Base-by-base conservation (phyloP, 2,888 invertebrate genomes). In the Temnothorax ravouxi region DNA sequence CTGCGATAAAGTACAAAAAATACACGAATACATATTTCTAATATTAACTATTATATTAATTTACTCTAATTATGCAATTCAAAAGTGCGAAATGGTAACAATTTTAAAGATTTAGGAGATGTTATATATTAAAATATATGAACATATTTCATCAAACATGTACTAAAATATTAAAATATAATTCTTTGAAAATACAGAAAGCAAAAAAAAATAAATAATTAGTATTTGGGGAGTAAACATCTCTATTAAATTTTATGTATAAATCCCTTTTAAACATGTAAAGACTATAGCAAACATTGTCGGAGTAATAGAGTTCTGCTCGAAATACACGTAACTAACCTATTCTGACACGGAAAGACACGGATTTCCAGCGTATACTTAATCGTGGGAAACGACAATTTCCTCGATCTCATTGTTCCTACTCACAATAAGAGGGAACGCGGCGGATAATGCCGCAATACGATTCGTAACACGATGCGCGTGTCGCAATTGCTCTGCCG, bases 341-440 rank as follows among this genome's bases (percentile, higher is more conserved):
- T 29, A 67, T 13, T 15, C 6, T 54, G 34, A 38, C 11, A 38
- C 8, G 15, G 64, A 74, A 62, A 47, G 52, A 52, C 44, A 72
- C 18, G 18, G n/a, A 77, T 66, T 77, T 66, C 47, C 67, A 83
- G 15, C 9, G 50, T 21, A 54, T 21, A 54, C 25, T 61, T 74
- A 75, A 80, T 81, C 84, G 84, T 84, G 84, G 67, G 84, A 84
- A 81, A 77, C 44, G 67, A 61, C 81, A 76, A 74, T 84, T 84
- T 84, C 54, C 67, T 84, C 59, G 74, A 81, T 81, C 72, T 81
- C 81, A 84, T 84, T 84, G 81, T 84, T 81, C 50, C 59, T 71
- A 64, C 54, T 52, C 44, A 75, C 84, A 81, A 81, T 81, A 61
- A 84, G 52, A 81, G 80, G 59, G 74, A 72, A 75, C 67, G 50